Conservation (phyloP, 2,888 invertebrate genomes). For the Caenorhabditis auriculariae region DNA sequence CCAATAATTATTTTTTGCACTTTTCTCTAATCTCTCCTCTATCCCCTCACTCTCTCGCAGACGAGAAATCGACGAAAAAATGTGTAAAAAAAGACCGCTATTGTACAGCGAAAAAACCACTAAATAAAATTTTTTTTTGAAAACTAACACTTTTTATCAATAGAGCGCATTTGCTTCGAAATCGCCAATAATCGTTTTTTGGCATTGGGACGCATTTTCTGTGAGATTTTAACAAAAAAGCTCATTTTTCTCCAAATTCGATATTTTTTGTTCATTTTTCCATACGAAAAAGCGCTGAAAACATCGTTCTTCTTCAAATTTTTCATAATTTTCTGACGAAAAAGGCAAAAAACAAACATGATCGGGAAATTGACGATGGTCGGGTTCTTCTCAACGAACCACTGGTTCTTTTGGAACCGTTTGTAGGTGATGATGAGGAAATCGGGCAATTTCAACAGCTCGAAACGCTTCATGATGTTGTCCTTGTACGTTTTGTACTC, state of each 20-base stretch:
- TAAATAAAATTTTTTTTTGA: neutral
- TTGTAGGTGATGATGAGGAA: slow-evolving; percentile 84
- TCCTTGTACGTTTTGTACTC: slow-evolving; percentile 99
- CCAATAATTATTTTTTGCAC: no score
- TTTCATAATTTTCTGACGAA: no score
- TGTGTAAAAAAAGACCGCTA: neutral
- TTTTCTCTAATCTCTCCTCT: no score
- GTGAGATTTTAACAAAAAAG: neutral
- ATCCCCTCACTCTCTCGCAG: no score
- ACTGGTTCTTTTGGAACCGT: slow-evolving; percentile 96
- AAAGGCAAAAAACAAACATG: slow-evolving; percentile 73
- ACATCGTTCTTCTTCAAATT: no score
- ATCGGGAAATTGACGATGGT: slow-evolving; percentile 99
- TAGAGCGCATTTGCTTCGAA: no score
- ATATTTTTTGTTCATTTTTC: no score
- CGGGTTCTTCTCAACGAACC: slow-evolving; percentile 97
- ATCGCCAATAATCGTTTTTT: neutral
- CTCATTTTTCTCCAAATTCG: no score
- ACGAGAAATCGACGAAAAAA: no score
- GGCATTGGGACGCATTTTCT: neutral
- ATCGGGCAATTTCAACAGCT: slow-evolving; percentile 79
- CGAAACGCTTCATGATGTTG: slow-evolving; percentile 93
- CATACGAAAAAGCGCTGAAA: no score
- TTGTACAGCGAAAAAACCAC: neutral
- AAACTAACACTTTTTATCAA: neutral